Evolutionary conservation across 2,113 vertebrate species (phyloP).

Genomic region (Bubalus kerabau): DNA sequence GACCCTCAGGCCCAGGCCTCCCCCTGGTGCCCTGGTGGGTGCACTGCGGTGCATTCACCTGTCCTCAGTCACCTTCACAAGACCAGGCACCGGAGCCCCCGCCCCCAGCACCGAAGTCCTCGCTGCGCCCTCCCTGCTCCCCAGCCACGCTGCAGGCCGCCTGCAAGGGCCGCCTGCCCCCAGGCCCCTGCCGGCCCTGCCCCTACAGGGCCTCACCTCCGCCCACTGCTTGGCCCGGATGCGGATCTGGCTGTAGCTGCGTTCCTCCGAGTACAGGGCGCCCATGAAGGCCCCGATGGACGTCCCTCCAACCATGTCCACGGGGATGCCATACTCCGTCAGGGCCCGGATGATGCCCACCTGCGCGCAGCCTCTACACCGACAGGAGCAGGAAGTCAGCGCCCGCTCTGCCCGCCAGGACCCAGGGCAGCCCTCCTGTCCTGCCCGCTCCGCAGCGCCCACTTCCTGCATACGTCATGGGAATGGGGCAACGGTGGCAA

Average conservation of each 20-base stretch:
- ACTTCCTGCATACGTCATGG: fast-evolving
- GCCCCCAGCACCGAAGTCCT: background rate
- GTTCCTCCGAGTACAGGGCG: conserved; percentile 92
- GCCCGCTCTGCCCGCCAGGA: background rate
- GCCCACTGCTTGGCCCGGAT: conserved; percentile 92
- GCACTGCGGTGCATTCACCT: background rate
- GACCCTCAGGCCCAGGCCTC: background rate
- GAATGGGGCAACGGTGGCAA: too few species aligned
- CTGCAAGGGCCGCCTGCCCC: too few species aligned
- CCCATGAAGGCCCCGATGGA: conserved; percentile 94
- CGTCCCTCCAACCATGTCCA: conserved; percentile 93
- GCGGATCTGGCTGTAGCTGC: conserved; percentile 88
- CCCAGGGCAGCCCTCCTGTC: fast-evolving
- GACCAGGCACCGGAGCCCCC: background rate
- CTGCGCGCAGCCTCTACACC: conserved; percentile 91
- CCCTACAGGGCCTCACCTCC: conserved; percentile 81
- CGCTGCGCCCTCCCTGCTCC: background rate
- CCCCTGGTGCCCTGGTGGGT: too few species aligned
- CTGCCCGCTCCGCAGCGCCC: background rate
- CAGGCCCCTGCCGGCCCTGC: fast-evolving
- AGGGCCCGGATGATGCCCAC: conserved; percentile 90
- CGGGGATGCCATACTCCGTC: conserved; percentile 88
- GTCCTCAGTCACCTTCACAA: background rate
- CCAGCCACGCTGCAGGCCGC: fast-evolving
- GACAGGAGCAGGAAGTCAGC: background rate